Conservation (phyloP, 2,797 vertebrate genomes). For the Australoheros facetus region DNA sequence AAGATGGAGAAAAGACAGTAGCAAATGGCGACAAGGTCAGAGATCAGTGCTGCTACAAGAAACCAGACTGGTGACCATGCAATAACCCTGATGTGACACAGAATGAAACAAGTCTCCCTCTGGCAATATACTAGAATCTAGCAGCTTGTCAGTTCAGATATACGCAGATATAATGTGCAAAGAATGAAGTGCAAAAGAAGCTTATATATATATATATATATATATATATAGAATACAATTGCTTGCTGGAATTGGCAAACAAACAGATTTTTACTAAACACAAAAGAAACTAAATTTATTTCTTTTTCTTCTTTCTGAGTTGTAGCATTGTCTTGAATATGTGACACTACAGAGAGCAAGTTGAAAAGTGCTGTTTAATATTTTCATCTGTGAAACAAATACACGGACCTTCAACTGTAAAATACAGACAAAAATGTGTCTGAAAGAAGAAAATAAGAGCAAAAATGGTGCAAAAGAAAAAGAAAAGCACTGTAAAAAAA, state of each 20-base stretch:
- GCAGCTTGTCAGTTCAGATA: conserved; percentile 11
- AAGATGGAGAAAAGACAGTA: conserved; percentile 8
- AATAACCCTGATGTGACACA: conserved; percentile 24
- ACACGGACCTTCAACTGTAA: background rate
- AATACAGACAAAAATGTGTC: background rate
- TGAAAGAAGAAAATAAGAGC: conserved; percentile 6
- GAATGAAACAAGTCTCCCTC: conserved; percentile 16
- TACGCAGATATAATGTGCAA: background rate
- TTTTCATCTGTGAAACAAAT: background rate
- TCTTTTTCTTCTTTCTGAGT: background rate
- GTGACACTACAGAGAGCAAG: background rate
- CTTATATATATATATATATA: background rate
- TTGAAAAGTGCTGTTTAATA: background rate
- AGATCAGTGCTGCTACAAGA: conserved; percentile 21
- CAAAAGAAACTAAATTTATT: background rate
- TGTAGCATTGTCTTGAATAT: background rate
- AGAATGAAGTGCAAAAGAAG: background rate
- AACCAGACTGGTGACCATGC: conserved; percentile 25
- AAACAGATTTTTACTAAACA: background rate
- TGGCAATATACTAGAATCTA: conserved; percentile 18
- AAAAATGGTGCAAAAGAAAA: background rate
- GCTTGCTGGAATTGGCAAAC: no score
- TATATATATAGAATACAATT: background rate
- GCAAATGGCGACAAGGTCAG: conserved; percentile 30
- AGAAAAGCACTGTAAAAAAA: background rate